These are phyloP conservation scores for Alectoris magna DNA, from an alignment of 2,797 vertebrate genomes.

Conservation along the genomic window DNA sequence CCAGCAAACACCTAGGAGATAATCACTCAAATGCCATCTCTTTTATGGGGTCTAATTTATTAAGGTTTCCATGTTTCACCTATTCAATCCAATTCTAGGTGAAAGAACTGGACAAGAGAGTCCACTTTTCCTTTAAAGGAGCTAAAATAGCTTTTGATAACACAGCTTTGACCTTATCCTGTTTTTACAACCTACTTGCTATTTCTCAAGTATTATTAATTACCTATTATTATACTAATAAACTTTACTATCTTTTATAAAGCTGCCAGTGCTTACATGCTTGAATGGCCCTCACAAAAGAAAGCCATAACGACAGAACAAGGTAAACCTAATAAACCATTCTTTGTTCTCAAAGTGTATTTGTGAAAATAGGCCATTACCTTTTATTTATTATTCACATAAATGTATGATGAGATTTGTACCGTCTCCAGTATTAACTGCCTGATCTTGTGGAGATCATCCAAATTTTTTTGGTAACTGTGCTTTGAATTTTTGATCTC, in stretches of 20 bases:
- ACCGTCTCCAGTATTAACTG: background rate
- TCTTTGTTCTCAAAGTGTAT: conserved; percentile 66
- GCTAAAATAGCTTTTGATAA: conserved; percentile 2
- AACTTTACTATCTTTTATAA: conserved; percentile 75
- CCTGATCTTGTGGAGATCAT: background rate
- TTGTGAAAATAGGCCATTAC: conserved; percentile 66
- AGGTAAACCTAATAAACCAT: conserved; percentile 76
- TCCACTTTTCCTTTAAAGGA: background rate
- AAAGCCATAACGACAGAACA: conserved; percentile 64
- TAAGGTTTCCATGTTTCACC: background rate
- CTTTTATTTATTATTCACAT: conserved; percentile 74
- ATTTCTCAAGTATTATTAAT: conserved; percentile 58
- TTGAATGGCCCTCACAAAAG: conserved; percentile 47
- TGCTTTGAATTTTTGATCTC: background rate
- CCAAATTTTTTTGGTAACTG: background rate
- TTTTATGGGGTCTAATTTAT: background rate
- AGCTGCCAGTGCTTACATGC: conserved; percentile 56
- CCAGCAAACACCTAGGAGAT: background rate
- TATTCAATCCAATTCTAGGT: background rate
- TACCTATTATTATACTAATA: conserved; percentile 70
- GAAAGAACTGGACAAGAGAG: background rate
- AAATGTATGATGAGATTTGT: conserved; percentile 50
- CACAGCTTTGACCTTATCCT: conserved; percentile 42
- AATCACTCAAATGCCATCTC: background rate
- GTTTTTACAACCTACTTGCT: conserved; percentile 48